Conservation (phyloP, 2,797 vertebrate genomes). For the Paratrypauchen microcephalus region DNA sequence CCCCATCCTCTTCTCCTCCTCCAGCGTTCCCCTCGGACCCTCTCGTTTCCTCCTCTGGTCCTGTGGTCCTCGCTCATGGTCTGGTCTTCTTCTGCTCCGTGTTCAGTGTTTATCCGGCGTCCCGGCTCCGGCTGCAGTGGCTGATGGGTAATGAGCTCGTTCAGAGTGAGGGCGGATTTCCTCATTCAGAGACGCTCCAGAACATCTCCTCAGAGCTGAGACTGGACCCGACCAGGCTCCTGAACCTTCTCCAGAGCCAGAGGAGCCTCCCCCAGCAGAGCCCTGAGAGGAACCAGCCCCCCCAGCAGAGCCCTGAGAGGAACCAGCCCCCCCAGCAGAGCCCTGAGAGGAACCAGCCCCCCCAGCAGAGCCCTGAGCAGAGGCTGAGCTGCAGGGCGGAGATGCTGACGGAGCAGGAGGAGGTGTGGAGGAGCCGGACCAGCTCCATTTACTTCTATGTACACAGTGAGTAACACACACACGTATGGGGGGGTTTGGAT, state of each 20-base stretch:
- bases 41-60: conserved; percentile 65
- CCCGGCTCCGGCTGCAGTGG: conserved; percentile 74
- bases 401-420: conserved; percentile 50
- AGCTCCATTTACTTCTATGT: conserved; percentile 61
- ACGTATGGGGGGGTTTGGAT: too few relatives aligned
- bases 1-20: background rate
- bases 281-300: background rate
- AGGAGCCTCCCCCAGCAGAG: background rate
- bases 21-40: conserved; percentile 85
- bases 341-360: background rate
- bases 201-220: conserved; percentile 67
- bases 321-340: background rate
- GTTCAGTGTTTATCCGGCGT: conserved; percentile 72
- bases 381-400: conserved; percentile 76
- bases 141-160: conserved; percentile 49
- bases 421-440: conserved; percentile 53
- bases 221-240: conserved; percentile 49
- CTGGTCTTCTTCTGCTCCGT: conserved; percentile 73
- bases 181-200: conserved; percentile 59
- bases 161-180: background rate
- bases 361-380: background rate
- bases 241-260: conserved; percentile 7
- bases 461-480: conserved; percentile 78
- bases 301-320: background rate
- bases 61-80: conserved; percentile 60